Percentiles rank a stretch among this genome's conserved stretches.
Evolutionary conservation across 1,140 invertebrate genomes (phyloP).

Genomic region (Drosophila melanogaster): Release_6_plus_ISO1_MT NC_004354.4:12587501-12588000

Average conservation of each 20-base stretch:
- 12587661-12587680: constrained; percentile 88
- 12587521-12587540: constrained; percentile 7
- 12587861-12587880: constrained; percentile 95
- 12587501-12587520: constrained; percentile 59
- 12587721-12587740: constrained; percentile 93
- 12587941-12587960: background rate
- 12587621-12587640: constrained; percentile 71
- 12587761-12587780: constrained; percentile 95
- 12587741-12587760: constrained; percentile 93
- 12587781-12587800: constrained; percentile 93
- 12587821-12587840: constrained; percentile 94
- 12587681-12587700: constrained; percentile 88
- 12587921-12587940: background rate
- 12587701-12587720: constrained; percentile 92
- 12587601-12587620: constrained; percentile 76
- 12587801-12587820: constrained; percentile 94
- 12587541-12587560: background rate
- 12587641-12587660: constrained; percentile 91
- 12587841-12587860: constrained; percentile 95
- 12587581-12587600: constrained; percentile 76
- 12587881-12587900: constrained; percentile 97
- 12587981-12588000: constrained; percentile 98
- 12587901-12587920: constrained; percentile 83
- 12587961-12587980: constrained; percentile 93
- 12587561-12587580: constrained; percentile 37